These are phyloP conservation scores for Musca domestica DNA, from an alignment of 1,140 invertebrate species.

Conservation along the genomic window DNA sequence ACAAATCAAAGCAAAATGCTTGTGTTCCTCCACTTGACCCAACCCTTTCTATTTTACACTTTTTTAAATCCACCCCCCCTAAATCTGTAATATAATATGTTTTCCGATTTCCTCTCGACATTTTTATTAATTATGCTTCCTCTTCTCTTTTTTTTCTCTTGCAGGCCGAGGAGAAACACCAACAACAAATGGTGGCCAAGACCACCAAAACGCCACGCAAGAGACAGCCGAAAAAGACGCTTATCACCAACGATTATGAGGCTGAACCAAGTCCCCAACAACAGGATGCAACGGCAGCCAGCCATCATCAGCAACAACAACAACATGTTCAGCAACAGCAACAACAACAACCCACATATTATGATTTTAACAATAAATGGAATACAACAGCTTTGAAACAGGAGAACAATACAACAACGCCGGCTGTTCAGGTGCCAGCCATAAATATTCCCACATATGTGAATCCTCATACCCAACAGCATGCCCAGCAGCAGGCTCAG, in stretches of 20 bases:
- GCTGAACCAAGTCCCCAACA: slow-evolving; percentile 42
- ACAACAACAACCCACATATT: slow-evolving; percentile 48
- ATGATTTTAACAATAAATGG: slow-evolving; percentile 51
- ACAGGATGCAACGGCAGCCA: not conserved
- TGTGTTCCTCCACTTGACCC: too few species aligned
- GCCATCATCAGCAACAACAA: slow-evolving; percentile 38
- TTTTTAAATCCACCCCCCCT: too few species aligned
- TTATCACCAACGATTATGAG: slow-evolving; percentile 45
- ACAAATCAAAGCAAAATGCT: too few species aligned
- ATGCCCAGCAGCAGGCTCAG: slow-evolving; percentile 51
- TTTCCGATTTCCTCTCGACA: not conserved
- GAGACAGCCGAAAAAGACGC: slow-evolving; percentile 50
- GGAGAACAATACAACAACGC: slow-evolving; percentile 48
- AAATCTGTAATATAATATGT: too few species aligned
- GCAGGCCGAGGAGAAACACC: slow-evolving; percentile 39
- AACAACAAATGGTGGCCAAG: slow-evolving; percentile 37
- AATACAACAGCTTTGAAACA: slow-evolving; percentile 46
- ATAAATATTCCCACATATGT: slow-evolving; percentile 54
- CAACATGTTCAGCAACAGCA: slow-evolving; percentile 42
- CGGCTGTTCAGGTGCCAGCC: slow-evolving; percentile 37
- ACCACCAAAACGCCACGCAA: slow-evolving; percentile 50
- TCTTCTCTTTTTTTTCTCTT: slow-evolving; percentile 33
- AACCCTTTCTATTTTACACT: too few species aligned
- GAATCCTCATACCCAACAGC: slow-evolving; percentile 40
- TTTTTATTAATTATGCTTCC: slow-evolving; percentile 17